A percentile compares a stretch with the other conserved stretches of the same genome.
Evolutionary conservation across 2,888 invertebrate species (phyloP).

Genomic region (Trichogramma dendrolimi): DNA sequence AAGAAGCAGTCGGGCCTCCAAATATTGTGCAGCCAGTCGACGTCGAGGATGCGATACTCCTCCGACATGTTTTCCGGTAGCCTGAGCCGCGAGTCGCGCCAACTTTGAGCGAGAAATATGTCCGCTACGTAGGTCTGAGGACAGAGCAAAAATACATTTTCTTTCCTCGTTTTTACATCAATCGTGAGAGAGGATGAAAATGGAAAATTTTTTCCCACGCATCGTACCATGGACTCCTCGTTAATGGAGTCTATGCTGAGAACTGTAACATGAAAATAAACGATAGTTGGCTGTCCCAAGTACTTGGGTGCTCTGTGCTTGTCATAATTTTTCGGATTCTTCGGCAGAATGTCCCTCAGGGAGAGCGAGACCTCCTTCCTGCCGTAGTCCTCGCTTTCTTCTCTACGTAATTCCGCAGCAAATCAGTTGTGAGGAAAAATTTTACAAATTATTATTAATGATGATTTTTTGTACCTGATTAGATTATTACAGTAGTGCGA

Average conservation of each 20-base stretch:
- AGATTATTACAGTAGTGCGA: too few relatives aligned
- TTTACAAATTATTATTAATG: too few relatives aligned
- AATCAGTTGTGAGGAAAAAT: too few relatives aligned
- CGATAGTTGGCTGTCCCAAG: conserved; percentile 79
- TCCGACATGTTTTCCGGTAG: conserved; percentile 92
- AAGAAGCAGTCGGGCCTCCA: conserved; percentile 93
- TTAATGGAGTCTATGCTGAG: conserved; percentile 90
- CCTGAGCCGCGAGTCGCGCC: conserved; percentile 83
- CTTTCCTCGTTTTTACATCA: neutral
- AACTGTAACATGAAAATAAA: conserved; percentile 88
- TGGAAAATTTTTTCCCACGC: neutral
- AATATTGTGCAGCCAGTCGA: conserved; percentile 84
- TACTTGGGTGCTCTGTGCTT: conserved; percentile 85
- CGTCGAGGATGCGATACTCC: conserved; percentile 83
- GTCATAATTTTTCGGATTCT: conserved; percentile 81
- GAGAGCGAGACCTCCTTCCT: conserved; percentile 66
- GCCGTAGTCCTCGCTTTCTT: conserved; percentile 45
- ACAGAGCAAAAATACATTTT: neutral
- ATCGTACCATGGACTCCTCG: conserved; percentile 83
- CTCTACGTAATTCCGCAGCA: conserved; percentile 31
- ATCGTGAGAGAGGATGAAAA: neutral
- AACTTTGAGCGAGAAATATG: conserved; percentile 87
- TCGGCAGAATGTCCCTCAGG: conserved; percentile 78
- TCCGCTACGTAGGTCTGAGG: conserved; percentile 87
- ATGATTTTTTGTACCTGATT: too few relatives aligned